A percentile compares a stretch with the other conserved stretches of the same genome.
Evolutionary conservation across 92 coral and sea anemone genomes (phyloP).

Genomic region (Diadumene lineata): DNA sequence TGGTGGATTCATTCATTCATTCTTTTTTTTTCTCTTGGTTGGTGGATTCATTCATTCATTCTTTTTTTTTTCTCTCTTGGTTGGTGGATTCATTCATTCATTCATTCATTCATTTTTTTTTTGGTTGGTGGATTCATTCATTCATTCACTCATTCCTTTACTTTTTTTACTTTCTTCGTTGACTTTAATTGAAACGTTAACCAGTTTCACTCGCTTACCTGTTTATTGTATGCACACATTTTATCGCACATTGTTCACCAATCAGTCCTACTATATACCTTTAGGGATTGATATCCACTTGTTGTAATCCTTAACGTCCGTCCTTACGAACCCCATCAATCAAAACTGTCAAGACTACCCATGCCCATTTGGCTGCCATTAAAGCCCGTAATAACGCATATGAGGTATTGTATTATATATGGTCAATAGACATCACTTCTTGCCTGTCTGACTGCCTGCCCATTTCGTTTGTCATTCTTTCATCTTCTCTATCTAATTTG

Average conservation of each 20-base stretch:
- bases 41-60: neutral
- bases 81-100: neutral
- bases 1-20: neutral
- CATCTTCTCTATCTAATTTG: neutral
- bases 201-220: neutral
- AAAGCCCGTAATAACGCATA: slow-evolving; percentile 80
- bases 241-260: no score
- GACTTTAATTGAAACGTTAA: neutral
- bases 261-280: neutral
- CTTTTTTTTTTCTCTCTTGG: neutral
- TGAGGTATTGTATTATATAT: no score
- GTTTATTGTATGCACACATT: no score
- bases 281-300: neutral
- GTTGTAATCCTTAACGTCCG: slow-evolving; percentile 61
- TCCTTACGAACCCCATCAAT: slow-evolving; percentile 72
- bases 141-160: neutral
- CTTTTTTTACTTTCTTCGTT: neutral
- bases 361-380: slow-evolving; percentile 79
- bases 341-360: slow-evolving; percentile 92
- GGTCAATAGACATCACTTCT: no score
- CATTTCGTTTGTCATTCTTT: neutral
- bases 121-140: neutral
- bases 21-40: neutral
- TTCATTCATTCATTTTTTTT: neutral
- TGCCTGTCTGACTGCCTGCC: no score